These are phyloP conservation scores for Rhyacophila evoluta DNA, from an alignment of 2,888 invertebrate genomes.

Conservation along the genomic window DNA sequence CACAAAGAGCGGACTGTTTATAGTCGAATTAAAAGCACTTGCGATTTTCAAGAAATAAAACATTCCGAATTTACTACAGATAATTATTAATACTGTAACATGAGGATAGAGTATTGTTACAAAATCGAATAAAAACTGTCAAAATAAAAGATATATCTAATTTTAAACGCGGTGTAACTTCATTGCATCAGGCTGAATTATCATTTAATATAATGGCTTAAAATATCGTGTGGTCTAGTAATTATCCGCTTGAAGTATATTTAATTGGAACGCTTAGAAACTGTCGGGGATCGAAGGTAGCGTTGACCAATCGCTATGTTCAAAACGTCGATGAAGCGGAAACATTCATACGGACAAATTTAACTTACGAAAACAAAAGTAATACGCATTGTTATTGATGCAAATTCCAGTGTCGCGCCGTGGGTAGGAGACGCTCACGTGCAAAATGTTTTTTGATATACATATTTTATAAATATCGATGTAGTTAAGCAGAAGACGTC, in stretches of 20 bases:
- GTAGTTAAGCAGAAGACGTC: no score
- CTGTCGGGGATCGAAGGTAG: not conserved
- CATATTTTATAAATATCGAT: no score
- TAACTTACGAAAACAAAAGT: not conserved
- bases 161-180: not conserved
- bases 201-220: no score
- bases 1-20: not conserved
- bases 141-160: conserved; percentile 5
- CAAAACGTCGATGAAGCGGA: not conserved
- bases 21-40: not conserved
- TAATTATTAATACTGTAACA: not conserved
- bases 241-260: not conserved
- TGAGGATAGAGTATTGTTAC: not conserved
- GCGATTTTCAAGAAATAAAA: not conserved
- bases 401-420: no score
- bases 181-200: no score
- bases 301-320: not conserved
- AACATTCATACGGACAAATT: not conserved
- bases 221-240: not conserved
- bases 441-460: no score
- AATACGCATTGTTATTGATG: no score
- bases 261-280: not conserved
- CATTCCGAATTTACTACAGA: not conserved
- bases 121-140: conserved; percentile 26
- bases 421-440: no score